These are phyloP conservation scores for Pollimyrus isidori DNA, from an alignment of 2,113 vertebrate species.

Conservation along the genomic window DNA sequence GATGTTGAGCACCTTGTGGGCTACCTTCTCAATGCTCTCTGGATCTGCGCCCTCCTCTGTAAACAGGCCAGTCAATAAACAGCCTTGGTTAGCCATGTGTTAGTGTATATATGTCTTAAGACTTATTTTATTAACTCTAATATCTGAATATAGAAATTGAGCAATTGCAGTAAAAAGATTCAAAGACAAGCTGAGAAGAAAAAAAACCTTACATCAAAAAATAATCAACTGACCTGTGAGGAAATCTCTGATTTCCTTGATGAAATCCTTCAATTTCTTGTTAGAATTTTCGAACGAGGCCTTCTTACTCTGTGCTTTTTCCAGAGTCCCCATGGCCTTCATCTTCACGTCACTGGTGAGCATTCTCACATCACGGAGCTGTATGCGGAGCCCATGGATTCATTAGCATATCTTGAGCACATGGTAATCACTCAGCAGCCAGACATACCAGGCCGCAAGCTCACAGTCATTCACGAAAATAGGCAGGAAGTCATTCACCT, in stretches of 20 bases:
- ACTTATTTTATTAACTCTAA: neutral
- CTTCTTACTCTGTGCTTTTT: constrained; percentile 57
- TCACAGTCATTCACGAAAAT: neutral
- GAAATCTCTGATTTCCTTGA: constrained; percentile 72
- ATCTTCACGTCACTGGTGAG: constrained; percentile 60
- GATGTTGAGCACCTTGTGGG: constrained; percentile 66
- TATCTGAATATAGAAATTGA: neutral
- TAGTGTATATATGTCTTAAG: neutral
- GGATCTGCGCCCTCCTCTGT: constrained; percentile 79
- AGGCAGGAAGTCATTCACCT: neutral
- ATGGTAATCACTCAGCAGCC: neutral
- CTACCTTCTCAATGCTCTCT: constrained; percentile 74
- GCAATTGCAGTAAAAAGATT: neutral
- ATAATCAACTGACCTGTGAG: constrained; percentile 58
- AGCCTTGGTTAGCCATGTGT: neutral
- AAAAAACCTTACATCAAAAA: neutral
- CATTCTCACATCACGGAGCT: constrained; percentile 67
- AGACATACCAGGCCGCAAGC: neutral
- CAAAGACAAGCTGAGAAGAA: neutral
- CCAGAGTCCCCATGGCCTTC: constrained; percentile 54
- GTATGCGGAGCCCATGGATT: neutral
- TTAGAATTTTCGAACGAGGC: constrained; percentile 58
- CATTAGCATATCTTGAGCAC: neutral
- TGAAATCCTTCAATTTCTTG: constrained; percentile 65
- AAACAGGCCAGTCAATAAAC: neutral